Base-by-base conservation (phyloP, 2,797 vertebrate species). In the Mycteria americana region DNA sequence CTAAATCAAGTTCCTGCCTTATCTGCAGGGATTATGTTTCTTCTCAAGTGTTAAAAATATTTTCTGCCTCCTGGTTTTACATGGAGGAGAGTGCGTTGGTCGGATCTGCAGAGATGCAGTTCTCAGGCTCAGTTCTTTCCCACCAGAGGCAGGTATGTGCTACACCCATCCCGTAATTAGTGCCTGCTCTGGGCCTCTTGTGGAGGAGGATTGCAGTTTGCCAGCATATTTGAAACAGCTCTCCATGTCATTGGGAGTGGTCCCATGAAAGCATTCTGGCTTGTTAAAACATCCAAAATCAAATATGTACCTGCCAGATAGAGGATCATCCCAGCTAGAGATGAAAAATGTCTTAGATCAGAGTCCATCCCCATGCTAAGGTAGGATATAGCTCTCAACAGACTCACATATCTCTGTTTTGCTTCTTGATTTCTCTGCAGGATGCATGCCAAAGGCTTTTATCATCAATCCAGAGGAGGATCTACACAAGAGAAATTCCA, bases 141-240 rank as follows among this genome's bases (percentile, higher is more conserved):
- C 90, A 93, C n/a, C 70, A 72, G 41, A 91, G 59, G 64, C 75
- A 95, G 84, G 88, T 95, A 95, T 94, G 92, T 83, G 89, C 72
- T 94, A 95, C 93, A 63, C 92, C 94, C 93, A 92, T 85, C 64
- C 72, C 0, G 5, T 96, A 96, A 97, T 96, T 96, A 96, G 25
- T 10, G 39, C 81, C 51, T 92, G 48, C 45, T 80, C 48, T 80
- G 64, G 72, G 84, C 83, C 72, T 97, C 75, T 60, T 93, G 53
- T 91, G 90, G 88, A 95, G 91, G 82, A 95, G 90, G 81, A 75
- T 8, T 85, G 68, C 21, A 51, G 64, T 77, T 85, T 86, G 77
- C 73, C 88, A 94, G 53, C 37, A 35, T 92, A 76, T 62, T 80
- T 94, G 76, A 82, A 95, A 91, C 33, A 83, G 54, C 33, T 81